Conservation (phyloP, 2,888 invertebrate species). For the Stenodera caucasica region DNA sequence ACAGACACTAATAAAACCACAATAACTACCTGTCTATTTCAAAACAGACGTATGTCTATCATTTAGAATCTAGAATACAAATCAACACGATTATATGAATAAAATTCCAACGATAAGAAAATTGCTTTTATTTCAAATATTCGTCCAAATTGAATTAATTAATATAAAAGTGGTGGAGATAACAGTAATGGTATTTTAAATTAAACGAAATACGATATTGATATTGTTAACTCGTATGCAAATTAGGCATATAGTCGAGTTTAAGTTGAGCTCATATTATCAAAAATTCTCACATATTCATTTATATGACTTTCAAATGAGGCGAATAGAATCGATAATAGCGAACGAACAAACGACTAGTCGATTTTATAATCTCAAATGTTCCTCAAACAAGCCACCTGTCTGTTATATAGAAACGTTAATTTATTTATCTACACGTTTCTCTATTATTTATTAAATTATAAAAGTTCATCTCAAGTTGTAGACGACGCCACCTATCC, state of each 20-base stretch:
- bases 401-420: neutral
- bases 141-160: neutral
- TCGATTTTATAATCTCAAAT: neutral
- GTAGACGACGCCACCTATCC: neutral
- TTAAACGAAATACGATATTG: neutral
- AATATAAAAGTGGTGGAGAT: neutral
- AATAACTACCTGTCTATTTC: neutral
- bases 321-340: neutral
- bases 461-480: neutral
- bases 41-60: constrained; percentile 29
- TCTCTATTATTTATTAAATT: neutral
- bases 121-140: neutral
- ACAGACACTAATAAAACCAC: neutral
- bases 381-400: neutral
- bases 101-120: neutral
- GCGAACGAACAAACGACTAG: neutral
- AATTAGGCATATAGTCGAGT: neutral
- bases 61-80: neutral
- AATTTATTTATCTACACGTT: neutral
- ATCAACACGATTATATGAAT: neutral
- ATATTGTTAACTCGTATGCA: neutral
- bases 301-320: neutral
- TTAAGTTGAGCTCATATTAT: neutral
- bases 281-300: neutral
- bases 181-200: neutral